These are phyloP conservation scores for Agapostemon virescens DNA, from an alignment of 2,888 invertebrate genomes.

Conservation along the genomic window DNA sequence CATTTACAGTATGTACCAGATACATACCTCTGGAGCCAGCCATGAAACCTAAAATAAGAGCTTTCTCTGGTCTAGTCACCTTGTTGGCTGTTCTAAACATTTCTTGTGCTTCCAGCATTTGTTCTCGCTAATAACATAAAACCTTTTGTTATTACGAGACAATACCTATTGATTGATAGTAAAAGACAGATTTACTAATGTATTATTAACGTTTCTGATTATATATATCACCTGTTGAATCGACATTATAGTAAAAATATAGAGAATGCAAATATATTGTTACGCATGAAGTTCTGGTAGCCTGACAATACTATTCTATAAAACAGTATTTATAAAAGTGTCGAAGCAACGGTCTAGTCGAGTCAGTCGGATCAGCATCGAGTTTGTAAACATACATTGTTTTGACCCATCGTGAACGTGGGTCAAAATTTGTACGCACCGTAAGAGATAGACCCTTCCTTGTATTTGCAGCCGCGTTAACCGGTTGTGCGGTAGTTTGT, in stretches of 20 bases:
- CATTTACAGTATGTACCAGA: neutral
- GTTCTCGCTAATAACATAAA: slow-evolving; percentile 88
- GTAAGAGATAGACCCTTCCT: slow-evolving; percentile 87
- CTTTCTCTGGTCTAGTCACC: slow-evolving; percentile 97
- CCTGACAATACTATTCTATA: too few species aligned
- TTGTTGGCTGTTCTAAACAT: slow-evolving; percentile 98
- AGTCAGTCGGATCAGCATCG: neutral
- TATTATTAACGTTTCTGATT: neutral
- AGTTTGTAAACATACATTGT: neutral
- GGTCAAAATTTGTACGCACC: slow-evolving; percentile 80
- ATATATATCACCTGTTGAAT: neutral
- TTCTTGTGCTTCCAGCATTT: slow-evolving; percentile 98
- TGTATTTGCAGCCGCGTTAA: slow-evolving; percentile 81
- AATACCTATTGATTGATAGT: neutral
- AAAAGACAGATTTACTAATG: neutral
- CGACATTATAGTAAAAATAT: neutral
- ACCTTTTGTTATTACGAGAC: neutral
- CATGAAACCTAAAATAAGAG: slow-evolving; percentile 98
- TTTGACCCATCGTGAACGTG: neutral
- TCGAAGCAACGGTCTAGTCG: neutral
- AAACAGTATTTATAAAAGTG: neutral
- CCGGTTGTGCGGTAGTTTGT: slow-evolving; percentile 79
- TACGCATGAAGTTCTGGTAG: neutral
- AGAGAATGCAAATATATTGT: neutral
- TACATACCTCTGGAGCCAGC: slow-evolving; percentile 94